phyloP scores from a whole-genome alignment of 2,888 invertebrate genomes.

The Odontomyia ornata region DNA sequence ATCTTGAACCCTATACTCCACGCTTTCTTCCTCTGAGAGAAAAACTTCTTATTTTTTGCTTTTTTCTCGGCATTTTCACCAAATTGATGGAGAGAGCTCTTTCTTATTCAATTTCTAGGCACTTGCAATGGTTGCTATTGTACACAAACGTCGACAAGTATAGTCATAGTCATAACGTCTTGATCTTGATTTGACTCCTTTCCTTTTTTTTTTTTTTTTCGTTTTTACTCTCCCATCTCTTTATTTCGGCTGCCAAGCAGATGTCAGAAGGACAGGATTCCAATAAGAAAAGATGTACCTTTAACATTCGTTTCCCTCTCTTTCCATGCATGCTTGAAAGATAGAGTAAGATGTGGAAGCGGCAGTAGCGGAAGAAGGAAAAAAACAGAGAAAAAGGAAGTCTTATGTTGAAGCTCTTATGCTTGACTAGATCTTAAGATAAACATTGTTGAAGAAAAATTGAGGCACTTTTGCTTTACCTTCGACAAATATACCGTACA shows the following conservation, averaged over 20 bases:
- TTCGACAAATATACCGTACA: constrained; percentile 8
- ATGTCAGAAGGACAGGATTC: constrained; percentile 14
- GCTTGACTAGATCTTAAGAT: constrained; percentile 31
- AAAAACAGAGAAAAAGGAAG: neutral
- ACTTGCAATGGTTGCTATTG: neutral
- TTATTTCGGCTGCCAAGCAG: constrained; percentile 33
- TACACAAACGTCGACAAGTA: neutral
- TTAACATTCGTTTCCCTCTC: too few relatives aligned
- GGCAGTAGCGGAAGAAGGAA: neutral
- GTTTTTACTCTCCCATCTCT: too few relatives aligned
- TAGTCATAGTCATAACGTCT: constrained; percentile 8
- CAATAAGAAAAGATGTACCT: too few relatives aligned
- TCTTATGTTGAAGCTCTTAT: constrained; percentile 16
- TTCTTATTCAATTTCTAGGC: neutral
- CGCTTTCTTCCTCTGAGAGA: neutral
- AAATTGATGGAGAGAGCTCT: neutral
- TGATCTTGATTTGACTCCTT: constrained; percentile 37
- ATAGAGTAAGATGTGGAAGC: neutral
- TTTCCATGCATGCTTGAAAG: too few relatives aligned
- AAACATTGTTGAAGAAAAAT: constrained; percentile 28
- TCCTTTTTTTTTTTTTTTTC: neutral
- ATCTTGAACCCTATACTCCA: neutral
- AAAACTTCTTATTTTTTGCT: too few relatives aligned
- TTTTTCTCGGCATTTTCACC: neutral
- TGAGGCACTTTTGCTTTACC: constrained; percentile 34